Percentiles rank a stretch among this genome's conserved stretches.
Evolutionary conservation across 2,113 vertebrate species (phyloP).

Genomic region (Microcebus murinus): DNA sequence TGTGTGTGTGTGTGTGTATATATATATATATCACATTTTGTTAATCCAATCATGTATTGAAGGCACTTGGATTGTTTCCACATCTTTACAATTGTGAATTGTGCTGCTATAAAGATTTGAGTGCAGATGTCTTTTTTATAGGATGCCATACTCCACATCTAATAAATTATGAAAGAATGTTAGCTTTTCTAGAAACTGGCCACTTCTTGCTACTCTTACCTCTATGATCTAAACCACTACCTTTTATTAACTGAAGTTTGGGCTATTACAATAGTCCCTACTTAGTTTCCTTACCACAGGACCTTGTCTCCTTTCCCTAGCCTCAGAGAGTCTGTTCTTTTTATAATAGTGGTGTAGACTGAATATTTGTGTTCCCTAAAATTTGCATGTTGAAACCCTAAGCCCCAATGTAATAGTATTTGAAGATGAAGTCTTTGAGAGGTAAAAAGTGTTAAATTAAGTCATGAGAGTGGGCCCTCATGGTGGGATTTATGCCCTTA

Average conservation of each 20-base stretch:
- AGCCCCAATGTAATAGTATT: background rate
- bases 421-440: background rate
- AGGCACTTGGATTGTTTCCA: too few species aligned
- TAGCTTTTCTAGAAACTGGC: background rate
- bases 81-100: too few species aligned
- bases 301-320: too few species aligned
- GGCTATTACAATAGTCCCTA: background rate
- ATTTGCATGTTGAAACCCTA: background rate
- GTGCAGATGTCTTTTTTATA: too few species aligned
- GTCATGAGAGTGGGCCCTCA: accelerated
- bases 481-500: background rate
- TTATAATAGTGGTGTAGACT: background rate
- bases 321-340: background rate
- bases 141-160: background rate
- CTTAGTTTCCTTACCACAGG: background rate
- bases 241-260: background rate
- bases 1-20: too few species aligned
- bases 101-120: too few species aligned
- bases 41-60: too few species aligned
- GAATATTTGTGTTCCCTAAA: background rate
- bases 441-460: background rate
- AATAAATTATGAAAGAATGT: background rate
- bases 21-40: too few species aligned
- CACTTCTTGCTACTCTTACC: background rate
- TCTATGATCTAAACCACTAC: background rate